Evolutionary conservation across 53 echinoderm and acorn worm species (phyloP), one percentile per base, ranked within the genome.

Genomic region (Astropecten irregularis): DNA sequence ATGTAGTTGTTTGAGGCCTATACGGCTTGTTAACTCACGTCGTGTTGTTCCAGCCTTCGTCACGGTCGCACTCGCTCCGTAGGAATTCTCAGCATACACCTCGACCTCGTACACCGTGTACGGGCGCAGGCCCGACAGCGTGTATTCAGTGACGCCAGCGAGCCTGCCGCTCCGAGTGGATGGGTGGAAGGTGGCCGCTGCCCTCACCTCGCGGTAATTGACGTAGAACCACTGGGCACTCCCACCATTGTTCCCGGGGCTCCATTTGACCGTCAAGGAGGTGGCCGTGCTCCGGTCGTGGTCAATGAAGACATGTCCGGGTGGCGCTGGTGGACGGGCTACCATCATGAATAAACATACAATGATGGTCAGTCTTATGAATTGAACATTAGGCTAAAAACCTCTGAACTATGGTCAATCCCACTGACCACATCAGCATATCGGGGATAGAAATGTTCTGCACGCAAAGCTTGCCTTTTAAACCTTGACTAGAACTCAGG

Each of bases 71-170:
- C 74, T 74, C 13, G 26, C 9, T 39, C 58, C 74, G 15, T 51
- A 25, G 20, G 0, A 28, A 32, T 74, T 74, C 57, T 38, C 58
- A 20, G 74, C 56, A 15, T 74, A 56, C 34, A 74, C 57, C 55
- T 57, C 55, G 39, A 74, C 56, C 58, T 74, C 74, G 3, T 74
- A 74, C n/a, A 74, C 40, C 19, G 25, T 74, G 74, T 21, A 40
- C 0, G 74, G 38, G 34, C 40, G 55, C 23, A 74, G 51, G 21
- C 40, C 39, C 13, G 29, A 26, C 39, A 74, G 23, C 15, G 55
- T 54, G 15, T 74, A 74, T 8, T 74, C 74, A 10, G 10, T 15
- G 26, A 14, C 74, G 16, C 39, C 20, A 42, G 6, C 11, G 56
- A 74, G 38, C 26, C 56, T 57, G 4, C 39, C 9, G 40, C 74